These are phyloP conservation scores for Calephelis nemesis DNA, from an alignment of 1,140 invertebrate species.

Conservation along the genomic window DNA sequence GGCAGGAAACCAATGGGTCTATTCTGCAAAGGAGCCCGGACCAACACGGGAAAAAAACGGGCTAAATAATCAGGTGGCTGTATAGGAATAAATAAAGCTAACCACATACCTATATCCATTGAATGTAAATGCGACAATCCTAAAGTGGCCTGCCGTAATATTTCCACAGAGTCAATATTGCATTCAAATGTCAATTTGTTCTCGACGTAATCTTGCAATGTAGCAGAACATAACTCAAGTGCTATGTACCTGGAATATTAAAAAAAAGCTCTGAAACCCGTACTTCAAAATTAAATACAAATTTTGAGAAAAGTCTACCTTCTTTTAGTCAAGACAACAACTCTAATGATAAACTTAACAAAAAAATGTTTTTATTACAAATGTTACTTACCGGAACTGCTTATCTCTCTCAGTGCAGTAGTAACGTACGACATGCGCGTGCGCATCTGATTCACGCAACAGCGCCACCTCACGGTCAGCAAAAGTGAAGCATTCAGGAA, in stretches of 20 bases:
- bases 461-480: constrained; percentile 97
- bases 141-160: constrained; percentile 91
- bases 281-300: background rate
- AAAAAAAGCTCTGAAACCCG: background rate
- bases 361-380: no score
- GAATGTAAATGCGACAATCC: constrained; percentile 97
- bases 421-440: constrained; percentile 97
- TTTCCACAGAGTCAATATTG: constrained; percentile 84
- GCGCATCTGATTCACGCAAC: constrained; percentile 96
- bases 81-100: no score
- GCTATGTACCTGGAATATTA: constrained; percentile 91
- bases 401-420: constrained; percentile 93
- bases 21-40: constrained; percentile 82
- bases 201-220: constrained; percentile 96
- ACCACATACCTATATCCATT: constrained; percentile 91
- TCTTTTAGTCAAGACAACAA: no score
- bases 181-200: constrained; percentile 81
- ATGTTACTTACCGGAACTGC: constrained; percentile 81
- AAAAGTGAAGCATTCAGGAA: constrained; percentile 97
- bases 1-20: no score
- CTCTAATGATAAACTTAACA: no score
- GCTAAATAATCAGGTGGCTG: no score
- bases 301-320: background rate
- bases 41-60: constrained; percentile 84
- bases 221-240: constrained; percentile 95